Evolutionary conservation across 2,888 invertebrate species (phyloP), one percentile per base, ranked within the genome.

Genomic region (Spodoptera picta): DNA sequence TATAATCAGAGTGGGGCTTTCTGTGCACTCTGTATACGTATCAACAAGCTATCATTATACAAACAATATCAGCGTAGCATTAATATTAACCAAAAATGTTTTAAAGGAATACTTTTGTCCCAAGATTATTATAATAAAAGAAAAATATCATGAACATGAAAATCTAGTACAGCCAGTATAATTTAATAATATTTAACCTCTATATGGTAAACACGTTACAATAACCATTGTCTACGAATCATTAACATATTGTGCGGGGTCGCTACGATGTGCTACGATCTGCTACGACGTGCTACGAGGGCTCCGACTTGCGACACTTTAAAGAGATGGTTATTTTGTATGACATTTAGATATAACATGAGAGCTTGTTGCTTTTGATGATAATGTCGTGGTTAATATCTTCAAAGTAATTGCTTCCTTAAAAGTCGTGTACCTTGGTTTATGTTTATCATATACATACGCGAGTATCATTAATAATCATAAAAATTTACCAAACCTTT

Each of bases 161-260:
- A 36, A 9, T 36, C 7, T 36, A 36, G 36, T 36, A 36, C 36
- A 36, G 7, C 7, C 36, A 36, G 36, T 24, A 10, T 23, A 52
- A 65, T 51, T 65, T 54, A 41, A 67, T 73, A 60, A 55, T 60
- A 60, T 42, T 23, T 59, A 63, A 75, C 64, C 62, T 62, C 49
- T 50, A 64, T 57, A 57, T 50, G 42, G 54, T 52, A 31, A 69
- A 64, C 65, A 55, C 42, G 64, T 49, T 75, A 64, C 51, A 63
- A 76, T 73, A 69, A 76, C 69, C 65, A 73, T 65, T 69, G 69
- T 61, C 73, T 79, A 66, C 73, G 65, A 76, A 50, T 75, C 64
- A 72, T 57, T 63, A 53, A 53, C 44, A 47, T 76, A 60, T 55
- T 58, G 53, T 59, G 53, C 57, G 67, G 67, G 58, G 61, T 70